phyloP scores from a whole-genome alignment of 2,113 vertebrate genomes.

The Pogonocichla stellata region DNA sequence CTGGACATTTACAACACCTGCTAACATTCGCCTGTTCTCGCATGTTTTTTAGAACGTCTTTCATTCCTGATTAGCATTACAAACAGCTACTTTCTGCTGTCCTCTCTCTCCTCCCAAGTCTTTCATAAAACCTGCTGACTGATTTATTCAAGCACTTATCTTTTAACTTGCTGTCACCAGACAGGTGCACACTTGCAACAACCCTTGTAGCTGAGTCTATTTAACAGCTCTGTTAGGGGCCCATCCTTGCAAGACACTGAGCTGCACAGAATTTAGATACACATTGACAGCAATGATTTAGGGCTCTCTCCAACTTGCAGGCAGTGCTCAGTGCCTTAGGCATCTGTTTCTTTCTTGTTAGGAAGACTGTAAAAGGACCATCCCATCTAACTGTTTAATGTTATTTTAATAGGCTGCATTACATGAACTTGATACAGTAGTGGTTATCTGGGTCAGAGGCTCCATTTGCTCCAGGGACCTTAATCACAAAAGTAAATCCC shows the following conservation, averaged over 20 bases:
- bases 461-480: neutral
- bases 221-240: conserved; percentile 41
- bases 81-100: conserved; percentile 41
- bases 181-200: conserved; percentile 50
- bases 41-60: conserved; percentile 18
- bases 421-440: neutral
- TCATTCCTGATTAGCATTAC: conserved; percentile 46
- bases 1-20: conserved; percentile 45
- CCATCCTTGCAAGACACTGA: neutral
- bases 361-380: conserved; percentile 2
- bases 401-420: conserved; percentile 30
- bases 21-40: conserved; percentile 19
- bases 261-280: neutral
- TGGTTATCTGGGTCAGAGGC: neutral
- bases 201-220: neutral
- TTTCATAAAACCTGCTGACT: conserved; percentile 69
- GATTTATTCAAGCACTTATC: conserved; percentile 63
- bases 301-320: neutral
- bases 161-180: conserved; percentile 46
- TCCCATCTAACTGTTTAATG: conserved; percentile 19
- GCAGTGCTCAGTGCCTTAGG: neutral
- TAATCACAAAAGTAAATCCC: neutral
- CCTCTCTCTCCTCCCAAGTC: conserved; percentile 53
- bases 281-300: neutral
- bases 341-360: conserved; percentile 8